Evolutionary conservation across 2,888 invertebrate genomes (phyloP).

Genomic region (Tupiocoris notatus): DNA sequence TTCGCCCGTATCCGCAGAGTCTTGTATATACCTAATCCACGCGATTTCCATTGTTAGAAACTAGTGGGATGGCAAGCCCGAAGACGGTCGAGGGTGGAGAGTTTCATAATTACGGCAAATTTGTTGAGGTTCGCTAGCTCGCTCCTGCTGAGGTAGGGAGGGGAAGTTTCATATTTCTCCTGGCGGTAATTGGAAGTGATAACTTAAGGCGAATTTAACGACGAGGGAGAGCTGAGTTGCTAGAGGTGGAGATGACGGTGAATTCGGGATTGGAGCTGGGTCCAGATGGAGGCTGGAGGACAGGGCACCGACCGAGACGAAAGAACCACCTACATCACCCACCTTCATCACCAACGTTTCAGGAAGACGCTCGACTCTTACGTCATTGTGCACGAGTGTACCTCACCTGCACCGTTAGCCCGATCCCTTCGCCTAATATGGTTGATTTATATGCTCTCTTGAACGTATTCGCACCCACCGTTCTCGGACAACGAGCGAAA

Average conservation of each 20-base stretch:
- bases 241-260: not conserved
- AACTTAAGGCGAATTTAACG: constrained; percentile 29
- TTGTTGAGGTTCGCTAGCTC: constrained; percentile 35
- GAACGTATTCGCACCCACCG: not conserved
- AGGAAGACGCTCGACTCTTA: too few relatives aligned
- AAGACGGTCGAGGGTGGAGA: not conserved
- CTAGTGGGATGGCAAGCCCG: not conserved
- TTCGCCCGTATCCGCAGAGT: not conserved
- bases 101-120: constrained; percentile 41
- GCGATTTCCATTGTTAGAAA: constrained; percentile 30
- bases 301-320: not conserved
- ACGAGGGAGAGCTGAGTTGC: not conserved
- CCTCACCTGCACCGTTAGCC: too few relatives aligned
- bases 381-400: constrained; percentile 39
- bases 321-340: not conserved
- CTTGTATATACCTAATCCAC: constrained; percentile 22
- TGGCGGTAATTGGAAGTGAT: constrained; percentile 37
- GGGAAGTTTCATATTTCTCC: constrained; percentile 38
- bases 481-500: constrained; percentile 11
- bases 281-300: not conserved
- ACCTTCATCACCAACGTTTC: too few relatives aligned
- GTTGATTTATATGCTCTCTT: constrained; percentile 22
- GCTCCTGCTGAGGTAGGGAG: not conserved
- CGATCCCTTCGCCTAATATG: constrained; percentile 1
- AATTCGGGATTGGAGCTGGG: not conserved